phyloP scores from a whole-genome alignment of 2,888 invertebrate genomes.

The Philereme transversata region DNA sequence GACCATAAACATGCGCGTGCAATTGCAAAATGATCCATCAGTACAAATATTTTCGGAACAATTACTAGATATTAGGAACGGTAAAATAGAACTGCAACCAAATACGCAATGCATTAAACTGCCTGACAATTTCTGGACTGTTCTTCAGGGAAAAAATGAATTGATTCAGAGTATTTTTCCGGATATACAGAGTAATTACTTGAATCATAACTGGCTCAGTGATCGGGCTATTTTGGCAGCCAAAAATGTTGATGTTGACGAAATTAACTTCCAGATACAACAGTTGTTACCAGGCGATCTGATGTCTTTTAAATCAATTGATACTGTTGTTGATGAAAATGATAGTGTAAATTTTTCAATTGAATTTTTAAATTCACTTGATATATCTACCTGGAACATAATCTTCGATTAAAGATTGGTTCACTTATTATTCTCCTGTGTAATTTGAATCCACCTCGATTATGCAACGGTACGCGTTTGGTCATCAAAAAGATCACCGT shows the following conservation, averaged over 20 bases:
- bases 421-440: slow-evolving; percentile 37
- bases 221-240: slow-evolving; percentile 46
- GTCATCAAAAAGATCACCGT: slow-evolving; percentile 19
- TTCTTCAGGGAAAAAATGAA: no score
- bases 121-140: no score
- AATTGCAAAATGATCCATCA: not conserved
- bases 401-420: slow-evolving; percentile 40
- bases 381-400: slow-evolving; percentile 45
- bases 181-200: slow-evolving; percentile 9
- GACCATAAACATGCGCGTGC: not conserved
- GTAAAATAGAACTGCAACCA: no score
- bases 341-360: slow-evolving; percentile 49
- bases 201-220: slow-evolving; percentile 42
- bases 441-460: slow-evolving; percentile 40
- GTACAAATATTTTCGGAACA: not conserved
- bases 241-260: slow-evolving; percentile 42
- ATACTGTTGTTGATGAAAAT: slow-evolving; percentile 43
- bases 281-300: slow-evolving; percentile 40
- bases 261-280: slow-evolving; percentile 43
- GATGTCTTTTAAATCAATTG: slow-evolving; percentile 47
- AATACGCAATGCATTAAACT: no score
- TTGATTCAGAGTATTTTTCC: not conserved
- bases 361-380: slow-evolving; percentile 48
- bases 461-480: slow-evolving; percentile 27
- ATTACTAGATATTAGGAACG: not conserved